These are phyloP conservation scores for Syrmaticus mikado DNA, from an alignment of 2,113 vertebrate species.

Conservation along the genomic window DNA sequence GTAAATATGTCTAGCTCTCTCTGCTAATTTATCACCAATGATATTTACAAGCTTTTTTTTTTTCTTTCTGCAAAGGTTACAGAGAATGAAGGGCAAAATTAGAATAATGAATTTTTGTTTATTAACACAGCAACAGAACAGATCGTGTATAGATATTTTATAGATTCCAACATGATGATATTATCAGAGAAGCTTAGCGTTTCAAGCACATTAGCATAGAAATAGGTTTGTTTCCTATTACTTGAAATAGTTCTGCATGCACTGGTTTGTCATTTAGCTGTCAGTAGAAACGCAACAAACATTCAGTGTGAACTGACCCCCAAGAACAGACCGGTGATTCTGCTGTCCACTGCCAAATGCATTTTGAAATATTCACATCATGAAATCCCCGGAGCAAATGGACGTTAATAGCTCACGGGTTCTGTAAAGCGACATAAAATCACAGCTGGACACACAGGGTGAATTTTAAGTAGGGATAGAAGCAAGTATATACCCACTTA, in stretches of 20 bases:
- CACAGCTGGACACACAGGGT: not conserved
- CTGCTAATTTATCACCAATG: slow-evolving; percentile 46
- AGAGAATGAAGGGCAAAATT: slow-evolving; percentile 58
- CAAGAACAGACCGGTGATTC: not conserved
- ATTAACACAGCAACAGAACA: not conserved
- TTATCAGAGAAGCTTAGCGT: slow-evolving; percentile 5
- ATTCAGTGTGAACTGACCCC: slow-evolving; percentile 34
- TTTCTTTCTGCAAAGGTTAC: slow-evolving; percentile 55
- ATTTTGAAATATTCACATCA: slow-evolving; percentile 52
- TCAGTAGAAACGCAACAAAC: slow-evolving; percentile 34
- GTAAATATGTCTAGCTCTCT: slow-evolving; percentile 70
- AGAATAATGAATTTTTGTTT: slow-evolving; percentile 61
- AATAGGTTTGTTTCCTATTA: slow-evolving; percentile 42
- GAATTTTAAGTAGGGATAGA: not conserved
- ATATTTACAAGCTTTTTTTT: slow-evolving; percentile 66
- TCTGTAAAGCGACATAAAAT: not conserved
- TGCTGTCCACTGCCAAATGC: slow-evolving; percentile 22
- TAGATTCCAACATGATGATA: not conserved
- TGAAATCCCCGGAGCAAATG: slow-evolving; percentile 25
- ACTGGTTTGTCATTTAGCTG: slow-evolving; percentile 43
- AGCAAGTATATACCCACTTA: not conserved
- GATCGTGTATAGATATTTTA: slow-evolving; percentile 50
- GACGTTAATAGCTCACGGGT: not conserved
- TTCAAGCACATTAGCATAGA: slow-evolving; percentile 49
- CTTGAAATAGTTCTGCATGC: slow-evolving; percentile 19